Evolutionary conservation across 2,113 vertebrate species (phyloP).

Genomic region (Ellobius talpinus): DNA sequence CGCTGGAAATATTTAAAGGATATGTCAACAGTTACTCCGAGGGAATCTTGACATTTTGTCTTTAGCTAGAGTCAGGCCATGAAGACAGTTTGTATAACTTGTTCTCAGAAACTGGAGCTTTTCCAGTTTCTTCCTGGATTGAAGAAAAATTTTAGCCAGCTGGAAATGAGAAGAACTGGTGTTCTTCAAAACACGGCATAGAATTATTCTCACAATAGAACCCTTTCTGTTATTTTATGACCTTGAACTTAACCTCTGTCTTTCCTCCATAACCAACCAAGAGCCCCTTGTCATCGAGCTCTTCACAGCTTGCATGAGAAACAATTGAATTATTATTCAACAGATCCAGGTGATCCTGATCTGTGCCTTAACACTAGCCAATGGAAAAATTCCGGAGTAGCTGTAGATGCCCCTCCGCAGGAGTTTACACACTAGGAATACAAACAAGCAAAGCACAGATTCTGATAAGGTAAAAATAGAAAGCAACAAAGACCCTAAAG

Average conservation of each 20-base stretch:
- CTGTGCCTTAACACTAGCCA: background rate
- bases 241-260: background rate
- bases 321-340: constrained; percentile 3
- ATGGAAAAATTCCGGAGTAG: background rate
- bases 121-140: constrained; percentile 45
- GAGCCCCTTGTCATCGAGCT: background rate
- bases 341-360: background rate
- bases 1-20: constrained; percentile 14
- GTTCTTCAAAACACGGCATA: constrained; percentile 39
- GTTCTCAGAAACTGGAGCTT: constrained; percentile 49
- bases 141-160: constrained; percentile 54
- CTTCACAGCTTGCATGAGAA: background rate
- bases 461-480: constrained; percentile 55
- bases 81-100: constrained; percentile 51
- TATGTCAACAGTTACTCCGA: constrained; percentile 13
- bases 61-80: constrained; percentile 4
- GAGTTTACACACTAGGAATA: background rate
- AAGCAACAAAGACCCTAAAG: constrained; percentile 2
- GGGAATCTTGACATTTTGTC: constrained; percentile 32
- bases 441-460: background rate
- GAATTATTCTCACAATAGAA: constrained; percentile 42
- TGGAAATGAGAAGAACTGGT: constrained; percentile 43
- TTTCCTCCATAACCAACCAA: constrained; percentile 5
- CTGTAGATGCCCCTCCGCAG: background rate
- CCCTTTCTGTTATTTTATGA: background rate